These are phyloP conservation scores for Rhyacichthys aspro DNA, from an alignment of 2,797 vertebrate species.

Conservation along the genomic window DNA sequence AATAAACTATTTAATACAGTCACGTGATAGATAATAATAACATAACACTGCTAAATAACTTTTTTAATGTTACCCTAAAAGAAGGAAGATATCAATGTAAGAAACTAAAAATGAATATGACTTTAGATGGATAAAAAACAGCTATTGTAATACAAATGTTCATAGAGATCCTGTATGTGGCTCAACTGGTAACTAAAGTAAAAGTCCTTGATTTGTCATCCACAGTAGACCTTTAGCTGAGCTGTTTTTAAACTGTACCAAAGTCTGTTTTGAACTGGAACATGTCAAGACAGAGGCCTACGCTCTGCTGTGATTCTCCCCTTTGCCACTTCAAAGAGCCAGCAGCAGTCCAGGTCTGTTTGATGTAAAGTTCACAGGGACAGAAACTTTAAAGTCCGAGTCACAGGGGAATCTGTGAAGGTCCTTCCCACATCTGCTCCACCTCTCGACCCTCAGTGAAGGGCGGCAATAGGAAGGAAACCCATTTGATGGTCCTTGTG, in stretches of 20 bases:
- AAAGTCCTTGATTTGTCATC: slow-evolving; percentile 34
- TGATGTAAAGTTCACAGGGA: slow-evolving; percentile 86
- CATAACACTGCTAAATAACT: not conserved
- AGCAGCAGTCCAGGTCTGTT: slow-evolving; percentile 67
- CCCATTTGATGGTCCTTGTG: slow-evolving; percentile 31
- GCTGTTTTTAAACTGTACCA: slow-evolving; percentile 46
- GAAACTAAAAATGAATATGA: not conserved
- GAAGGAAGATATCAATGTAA: not conserved
- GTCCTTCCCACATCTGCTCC: slow-evolving; percentile 48
- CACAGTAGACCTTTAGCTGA: slow-evolving; percentile 60
- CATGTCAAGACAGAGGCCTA: slow-evolving; percentile 66
- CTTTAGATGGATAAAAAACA: not conserved
- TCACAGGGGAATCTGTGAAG: slow-evolving; percentile 71
- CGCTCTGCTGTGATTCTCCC: slow-evolving; percentile 53
- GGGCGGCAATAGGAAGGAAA: slow-evolving; percentile 60
- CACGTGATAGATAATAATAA: not conserved
- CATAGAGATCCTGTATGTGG: slow-evolving; percentile 19
- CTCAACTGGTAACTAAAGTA: slow-evolving; percentile 32
- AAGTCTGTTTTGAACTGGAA: slow-evolving; percentile 60
- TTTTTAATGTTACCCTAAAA: too few relatives aligned
- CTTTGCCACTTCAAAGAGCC: slow-evolving; percentile 79
- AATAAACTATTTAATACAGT: not conserved
- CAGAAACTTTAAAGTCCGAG: slow-evolving; percentile 79
- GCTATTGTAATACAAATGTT: too few relatives aligned
- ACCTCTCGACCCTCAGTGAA: slow-evolving; percentile 50